Evolutionary conservation across 2,113 vertebrate species (phyloP), one percentile per base, ranked within the genome.

Genomic region (Apaloderma vittatum): DNA sequence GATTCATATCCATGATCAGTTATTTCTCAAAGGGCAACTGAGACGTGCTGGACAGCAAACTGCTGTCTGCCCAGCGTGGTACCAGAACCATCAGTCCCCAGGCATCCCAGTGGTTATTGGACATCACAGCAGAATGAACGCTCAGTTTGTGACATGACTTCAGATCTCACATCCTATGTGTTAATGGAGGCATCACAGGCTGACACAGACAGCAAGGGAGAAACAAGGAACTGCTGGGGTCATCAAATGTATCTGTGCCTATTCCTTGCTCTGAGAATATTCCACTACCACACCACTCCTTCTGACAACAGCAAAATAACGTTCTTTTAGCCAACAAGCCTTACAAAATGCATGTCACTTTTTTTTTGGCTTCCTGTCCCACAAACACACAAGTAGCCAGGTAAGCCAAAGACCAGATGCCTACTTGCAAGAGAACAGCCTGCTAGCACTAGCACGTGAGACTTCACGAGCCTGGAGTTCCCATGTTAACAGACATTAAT

Each of bases 61-160:
- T 80, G 67, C 62, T 90, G 63, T 14, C 40, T 87, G 87, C 49
- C 27, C 71, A 80, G 12, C 6, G 6, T 6, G n/a, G 32, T 74
- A 71, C 37, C 90, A 86, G 88, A 71, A 32, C 65, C 55, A 51
- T 21, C 52, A 66, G 66, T 73, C 3, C 36, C 20, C 71, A 51
- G 62, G 15, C 30, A 34, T 1, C 36, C 9, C 0, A 32, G 30
- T 10, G 46, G 15, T 24, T 72, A 74, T 4, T 1, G 1, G 85
- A 59, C 45, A n/a, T 29, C n/a, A 32, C 7, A 72, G 80, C 36
- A 90, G 37, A 48, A 29, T 8, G 51, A 54, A 29, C 1, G 0
- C 32, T 86, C 6, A 37, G 58, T 32, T 43, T 30, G 22, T 30
- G 58, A 19, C 36, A 6, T 16, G 29, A 58, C 30, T 89, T 75